These are phyloP conservation scores for Helicoverpa assulta DNA, from an alignment of 2,888 invertebrate species.

Conservation along the genomic window DNA sequence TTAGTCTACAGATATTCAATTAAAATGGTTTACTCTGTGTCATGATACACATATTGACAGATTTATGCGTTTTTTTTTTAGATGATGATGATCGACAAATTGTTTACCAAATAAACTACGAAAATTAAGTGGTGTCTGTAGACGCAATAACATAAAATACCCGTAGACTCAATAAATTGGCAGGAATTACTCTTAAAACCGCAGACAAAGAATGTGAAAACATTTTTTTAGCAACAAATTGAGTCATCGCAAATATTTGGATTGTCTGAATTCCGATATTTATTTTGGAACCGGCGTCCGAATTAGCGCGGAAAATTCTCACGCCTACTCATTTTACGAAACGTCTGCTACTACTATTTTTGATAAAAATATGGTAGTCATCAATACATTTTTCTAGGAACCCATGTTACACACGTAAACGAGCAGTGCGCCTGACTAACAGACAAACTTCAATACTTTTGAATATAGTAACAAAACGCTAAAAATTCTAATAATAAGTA, in stretches of 20 bases:
- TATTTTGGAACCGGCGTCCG: conserved; percentile 35
- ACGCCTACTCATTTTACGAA: conserved; percentile 30
- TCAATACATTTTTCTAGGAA: conserved; percentile 4
- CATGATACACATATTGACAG: not conserved
- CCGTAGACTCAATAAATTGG: conserved; percentile 38
- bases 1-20: conserved; percentile 2
- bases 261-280: conserved; percentile 54
- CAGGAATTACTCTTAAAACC: conserved; percentile 31
- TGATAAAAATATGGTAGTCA: not conserved
- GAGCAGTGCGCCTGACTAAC: too few species aligned
- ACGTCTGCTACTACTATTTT: conserved; percentile 46
- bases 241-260: conserved; percentile 50
- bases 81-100: not conserved
- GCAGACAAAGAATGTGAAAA: conserved; percentile 48
- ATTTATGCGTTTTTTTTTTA: not conserved
- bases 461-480: too few species aligned
- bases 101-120: conserved; percentile 1
- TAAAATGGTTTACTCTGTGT: conserved; percentile 1
- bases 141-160: conserved; percentile 6
- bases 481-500: too few species aligned
- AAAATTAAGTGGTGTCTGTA: not conserved
- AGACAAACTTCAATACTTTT: too few species aligned
- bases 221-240: conserved; percentile 34
- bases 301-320: conserved; percentile 32
- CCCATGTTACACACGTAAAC: too few species aligned